These are phyloP conservation scores for Danio jaintianensis DNA, from an alignment of 2,797 vertebrate species.

Conservation along the genomic window DNA sequence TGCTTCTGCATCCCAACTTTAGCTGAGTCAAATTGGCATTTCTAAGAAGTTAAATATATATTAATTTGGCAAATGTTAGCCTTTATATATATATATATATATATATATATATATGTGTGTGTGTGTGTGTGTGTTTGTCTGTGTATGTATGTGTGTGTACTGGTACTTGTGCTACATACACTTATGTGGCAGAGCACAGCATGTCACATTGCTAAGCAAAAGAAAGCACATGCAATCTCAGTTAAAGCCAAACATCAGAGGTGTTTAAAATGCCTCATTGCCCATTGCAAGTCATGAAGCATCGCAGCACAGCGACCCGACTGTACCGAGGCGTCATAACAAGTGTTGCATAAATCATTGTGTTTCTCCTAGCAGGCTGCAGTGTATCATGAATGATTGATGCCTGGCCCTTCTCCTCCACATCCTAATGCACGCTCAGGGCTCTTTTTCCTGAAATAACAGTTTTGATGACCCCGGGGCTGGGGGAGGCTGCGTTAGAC, in stretches of 20 bases:
- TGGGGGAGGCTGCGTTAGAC: slow-evolving; percentile 34
- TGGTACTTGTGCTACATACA: neutral
- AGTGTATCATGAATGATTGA: slow-evolving; percentile 67
- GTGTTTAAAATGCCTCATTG: slow-evolving; percentile 60
- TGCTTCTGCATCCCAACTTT: too few species aligned
- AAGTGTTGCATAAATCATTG: slow-evolving; percentile 67
- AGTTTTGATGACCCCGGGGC: slow-evolving; percentile 55
- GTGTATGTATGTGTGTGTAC: too few species aligned
- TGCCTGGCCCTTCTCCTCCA: slow-evolving; percentile 49
- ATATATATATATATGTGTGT: too few species aligned
- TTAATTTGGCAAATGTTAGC: too few species aligned
- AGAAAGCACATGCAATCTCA: slow-evolving; percentile 23
- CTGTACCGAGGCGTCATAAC: slow-evolving; percentile 59
- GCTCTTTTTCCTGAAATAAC: slow-evolving; percentile 61
- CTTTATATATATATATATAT: too few species aligned
- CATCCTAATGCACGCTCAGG: slow-evolving; percentile 41
- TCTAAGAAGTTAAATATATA: too few species aligned
- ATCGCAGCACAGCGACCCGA: slow-evolving; percentile 18
- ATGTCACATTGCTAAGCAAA: neutral
- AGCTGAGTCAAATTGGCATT: too few species aligned
- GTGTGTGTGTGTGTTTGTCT: too few species aligned
- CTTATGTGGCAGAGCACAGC: neutral
- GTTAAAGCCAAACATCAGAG: slow-evolving; percentile 46
- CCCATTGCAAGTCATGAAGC: slow-evolving; percentile 50
- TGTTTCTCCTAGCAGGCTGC: slow-evolving; percentile 59